Evolutionary conservation across 2,113 vertebrate genomes (phyloP), one percentile per base, ranked within the genome.

Genomic region (Vidua macroura): DNA sequence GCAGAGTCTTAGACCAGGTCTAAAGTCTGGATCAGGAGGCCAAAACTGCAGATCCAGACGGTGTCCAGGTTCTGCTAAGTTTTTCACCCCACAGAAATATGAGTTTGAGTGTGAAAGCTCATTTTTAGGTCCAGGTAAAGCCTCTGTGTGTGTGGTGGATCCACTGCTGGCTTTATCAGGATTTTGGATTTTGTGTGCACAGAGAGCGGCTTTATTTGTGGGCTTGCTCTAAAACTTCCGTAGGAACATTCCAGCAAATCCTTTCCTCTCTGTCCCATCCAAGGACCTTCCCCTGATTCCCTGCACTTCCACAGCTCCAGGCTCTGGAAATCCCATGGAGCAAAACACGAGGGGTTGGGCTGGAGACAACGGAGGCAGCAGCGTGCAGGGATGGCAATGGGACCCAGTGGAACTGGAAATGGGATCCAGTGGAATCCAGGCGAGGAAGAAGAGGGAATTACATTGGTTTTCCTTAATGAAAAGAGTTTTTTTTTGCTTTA

Each of bases 1-100:
- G 25, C n/a, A 19, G 23, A 52, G n/a, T 10, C 46, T 52, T 51
- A 33, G 21, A 6, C 4, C 28, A 27, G 44, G 31, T 11, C 23
- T n/a, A 13, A 51, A 52, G n/a, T 9, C 37, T 67, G 56, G 49
- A 9, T 49, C 52, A 49, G 77, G 77, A 89, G 56, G 19, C 25
- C 28, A 30, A 67, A 86, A 39, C 3, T 1, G 0, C 68, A 63
- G 28, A 20, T 56, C 5, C 31, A 35, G 11, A 6, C 1, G 1
- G 30, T 31, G 25, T 30, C 27, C 56, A 48, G 72, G 8, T 41
- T 11, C 35, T 18, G 23, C 15, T 1, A 3, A 4, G 30, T 39
- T 86, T 79, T n/a, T 48, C 22, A 13, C 25, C 3, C 51, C 2
- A 0, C 18, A 62, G 14, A 55, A 78, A 20, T 6, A 15, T 0